Conservation (phyloP, 2,113 vertebrate species). For the Bubalus kerabau region DNA sequence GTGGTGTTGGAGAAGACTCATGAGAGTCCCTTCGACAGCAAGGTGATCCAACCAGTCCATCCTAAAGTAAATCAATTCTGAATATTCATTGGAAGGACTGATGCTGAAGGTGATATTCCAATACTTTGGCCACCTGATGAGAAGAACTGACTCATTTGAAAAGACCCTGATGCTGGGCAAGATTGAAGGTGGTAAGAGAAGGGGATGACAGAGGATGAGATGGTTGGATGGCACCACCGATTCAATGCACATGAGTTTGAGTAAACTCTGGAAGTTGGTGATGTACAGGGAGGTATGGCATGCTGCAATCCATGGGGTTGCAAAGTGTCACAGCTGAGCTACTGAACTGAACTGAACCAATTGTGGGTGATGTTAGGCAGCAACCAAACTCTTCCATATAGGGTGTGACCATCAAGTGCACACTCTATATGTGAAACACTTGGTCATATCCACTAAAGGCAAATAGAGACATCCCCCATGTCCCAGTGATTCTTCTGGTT, state of each 20-base stretch:
- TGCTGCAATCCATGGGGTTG: background rate
- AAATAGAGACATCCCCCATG: background rate
- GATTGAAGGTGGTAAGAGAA: background rate
- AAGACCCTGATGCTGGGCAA: background rate
- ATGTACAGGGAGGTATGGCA: background rate
- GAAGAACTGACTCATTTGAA: background rate
- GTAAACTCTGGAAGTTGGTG: background rate
- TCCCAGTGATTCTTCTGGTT: background rate
- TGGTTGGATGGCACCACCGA: background rate
- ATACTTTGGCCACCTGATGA: background rate
- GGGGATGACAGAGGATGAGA: background rate
- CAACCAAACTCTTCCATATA: background rate
- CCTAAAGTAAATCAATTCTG: background rate
- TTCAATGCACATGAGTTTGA: background rate
- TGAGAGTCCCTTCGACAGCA: background rate
- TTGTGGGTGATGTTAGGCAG: background rate
- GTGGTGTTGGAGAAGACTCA: background rate
- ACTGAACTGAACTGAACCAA: background rate
- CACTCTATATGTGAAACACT: background rate
- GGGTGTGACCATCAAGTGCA: background rate
- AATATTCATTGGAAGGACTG: background rate
- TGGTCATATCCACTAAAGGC: background rate
- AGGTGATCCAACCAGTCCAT: background rate
- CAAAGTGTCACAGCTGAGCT: rapidly evolving
- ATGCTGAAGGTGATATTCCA: background rate